Evolutionary conservation across 2,888 invertebrate genomes (phyloP).

Genomic region (Caprella mutica): DNA sequence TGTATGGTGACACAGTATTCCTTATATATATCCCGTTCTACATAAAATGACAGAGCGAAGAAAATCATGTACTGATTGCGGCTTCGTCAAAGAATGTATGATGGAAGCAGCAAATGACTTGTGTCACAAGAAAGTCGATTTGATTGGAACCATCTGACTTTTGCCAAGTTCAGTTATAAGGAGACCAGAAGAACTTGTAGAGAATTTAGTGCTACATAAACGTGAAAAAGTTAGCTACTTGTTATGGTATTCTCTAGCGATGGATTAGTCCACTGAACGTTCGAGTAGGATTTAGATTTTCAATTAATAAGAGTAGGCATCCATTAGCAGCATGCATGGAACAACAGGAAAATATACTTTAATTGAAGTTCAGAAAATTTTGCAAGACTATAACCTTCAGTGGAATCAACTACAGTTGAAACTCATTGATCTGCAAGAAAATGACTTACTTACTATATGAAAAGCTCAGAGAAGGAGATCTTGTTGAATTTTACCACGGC

Average conservation of each 20-base stretch:
- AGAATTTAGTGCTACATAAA: too few species aligned
- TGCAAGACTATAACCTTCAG: slow-evolving; percentile 4
- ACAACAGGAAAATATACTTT: neutral
- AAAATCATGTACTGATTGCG: too few species aligned
- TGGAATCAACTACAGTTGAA: slow-evolving; percentile 9
- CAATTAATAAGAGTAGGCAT: neutral
- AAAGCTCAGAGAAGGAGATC: slow-evolving; percentile 7
- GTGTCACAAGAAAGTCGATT: too few species aligned
- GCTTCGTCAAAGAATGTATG: too few species aligned
- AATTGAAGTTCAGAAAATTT: slow-evolving; percentile 1
- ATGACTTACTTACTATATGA: slow-evolving; percentile 5
- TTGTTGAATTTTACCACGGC: slow-evolving; percentile 8
- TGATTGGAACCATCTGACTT: too few species aligned
- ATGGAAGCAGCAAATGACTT: too few species aligned
- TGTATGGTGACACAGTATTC: too few species aligned
- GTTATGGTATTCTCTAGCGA: neutral
- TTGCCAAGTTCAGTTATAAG: too few species aligned
- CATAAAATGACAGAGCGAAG: too few species aligned
- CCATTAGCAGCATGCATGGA: neutral
- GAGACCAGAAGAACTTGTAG: too few species aligned
- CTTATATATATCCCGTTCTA: too few species aligned
- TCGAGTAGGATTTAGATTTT: neutral
- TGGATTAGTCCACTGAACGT: neutral
- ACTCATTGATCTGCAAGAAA: slow-evolving; percentile 8
- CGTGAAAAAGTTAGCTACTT: too few species aligned